Percentiles rank a stretch among this genome's conserved stretches.
Conservation (phyloP, 37 sponge, comb jelly and placozoan genomes). For the Eunapius fragilis region DNA sequence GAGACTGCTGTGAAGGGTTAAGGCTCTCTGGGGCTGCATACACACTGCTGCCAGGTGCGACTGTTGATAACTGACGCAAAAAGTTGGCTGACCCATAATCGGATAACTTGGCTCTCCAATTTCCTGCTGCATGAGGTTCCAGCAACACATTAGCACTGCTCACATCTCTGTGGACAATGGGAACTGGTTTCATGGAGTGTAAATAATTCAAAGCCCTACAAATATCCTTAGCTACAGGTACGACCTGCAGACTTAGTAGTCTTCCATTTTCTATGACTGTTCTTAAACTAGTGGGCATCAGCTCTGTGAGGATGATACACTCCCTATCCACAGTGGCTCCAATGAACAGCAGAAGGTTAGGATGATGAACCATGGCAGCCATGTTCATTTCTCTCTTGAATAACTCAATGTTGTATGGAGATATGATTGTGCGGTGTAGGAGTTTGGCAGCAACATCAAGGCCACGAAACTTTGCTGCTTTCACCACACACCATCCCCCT, state of each 20-base stretch:
- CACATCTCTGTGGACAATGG: conserved; percentile 61
- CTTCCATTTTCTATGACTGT: conserved; percentile 1
- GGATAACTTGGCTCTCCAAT: conserved; percentile 44
- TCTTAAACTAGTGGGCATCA: conserved; percentile 53
- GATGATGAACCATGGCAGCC: conserved; percentile 31
- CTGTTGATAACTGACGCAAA: not conserved
- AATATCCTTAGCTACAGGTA: conserved; percentile 14
- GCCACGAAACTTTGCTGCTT: conserved; percentile 34
- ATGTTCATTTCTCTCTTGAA: conserved; percentile 56
- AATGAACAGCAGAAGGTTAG: conserved; percentile 52
- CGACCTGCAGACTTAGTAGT: not conserved
- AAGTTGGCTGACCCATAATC: conserved; percentile 68
- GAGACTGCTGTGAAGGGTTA: conserved; percentile 12
- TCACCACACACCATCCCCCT: conserved; percentile 44
- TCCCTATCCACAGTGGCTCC: conserved; percentile 13
- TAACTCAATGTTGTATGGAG: conserved; percentile 41
- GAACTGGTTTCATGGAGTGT: conserved; percentile 35
- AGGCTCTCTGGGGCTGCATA: conserved; percentile 65
- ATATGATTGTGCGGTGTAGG: conserved; percentile 32
- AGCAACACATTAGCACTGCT: conserved; percentile 60
- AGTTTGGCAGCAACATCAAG: conserved; percentile 43
- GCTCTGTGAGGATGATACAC: conserved; percentile 49
- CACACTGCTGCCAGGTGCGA: conserved; percentile 30
- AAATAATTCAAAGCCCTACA: conserved; percentile 55
- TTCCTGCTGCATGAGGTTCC: not conserved